Percentiles rank a stretch among this genome's conserved stretches.
Conservation (phyloP, 2,113 vertebrate genomes). For the Scopus umbretta region DNA sequence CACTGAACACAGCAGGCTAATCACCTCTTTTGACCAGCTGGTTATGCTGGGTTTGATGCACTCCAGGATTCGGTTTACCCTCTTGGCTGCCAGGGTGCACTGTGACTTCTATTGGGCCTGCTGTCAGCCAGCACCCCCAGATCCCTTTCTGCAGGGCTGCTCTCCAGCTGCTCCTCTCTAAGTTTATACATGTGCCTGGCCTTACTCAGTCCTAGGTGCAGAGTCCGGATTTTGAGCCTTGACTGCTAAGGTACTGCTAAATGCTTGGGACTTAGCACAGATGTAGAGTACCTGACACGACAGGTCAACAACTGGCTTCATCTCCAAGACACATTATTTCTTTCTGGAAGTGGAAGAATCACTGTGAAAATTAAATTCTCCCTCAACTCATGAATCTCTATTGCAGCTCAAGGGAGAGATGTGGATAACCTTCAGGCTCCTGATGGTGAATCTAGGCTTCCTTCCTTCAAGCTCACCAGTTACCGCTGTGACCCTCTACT, state of each 20-base stretch:
- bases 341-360: background rate
- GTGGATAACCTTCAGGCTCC: background rate
- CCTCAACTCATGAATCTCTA: rapidly evolving
- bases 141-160: background rate
- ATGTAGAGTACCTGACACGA: background rate
- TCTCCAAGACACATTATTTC: background rate
- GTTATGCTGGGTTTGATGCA: background rate
- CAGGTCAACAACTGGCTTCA: background rate
- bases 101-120: background rate
- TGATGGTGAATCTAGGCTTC: background rate
- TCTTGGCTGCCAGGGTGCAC: background rate
- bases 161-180: background rate
- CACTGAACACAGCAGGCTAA: rapidly evolving
- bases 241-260: background rate
- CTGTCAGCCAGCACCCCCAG: background rate
- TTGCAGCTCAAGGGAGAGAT: background rate
- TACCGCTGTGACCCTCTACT: background rate
- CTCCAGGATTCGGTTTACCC: background rate
- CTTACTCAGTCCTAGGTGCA: background rate
- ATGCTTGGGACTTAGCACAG: background rate
- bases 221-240: background rate
- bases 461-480: background rate
- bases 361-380: background rate
- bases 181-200: background rate
- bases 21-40: background rate